These are phyloP conservation scores for Aphidius ervi DNA, from an alignment of 1,140 invertebrate genomes.

Conservation along the genomic window DNA sequence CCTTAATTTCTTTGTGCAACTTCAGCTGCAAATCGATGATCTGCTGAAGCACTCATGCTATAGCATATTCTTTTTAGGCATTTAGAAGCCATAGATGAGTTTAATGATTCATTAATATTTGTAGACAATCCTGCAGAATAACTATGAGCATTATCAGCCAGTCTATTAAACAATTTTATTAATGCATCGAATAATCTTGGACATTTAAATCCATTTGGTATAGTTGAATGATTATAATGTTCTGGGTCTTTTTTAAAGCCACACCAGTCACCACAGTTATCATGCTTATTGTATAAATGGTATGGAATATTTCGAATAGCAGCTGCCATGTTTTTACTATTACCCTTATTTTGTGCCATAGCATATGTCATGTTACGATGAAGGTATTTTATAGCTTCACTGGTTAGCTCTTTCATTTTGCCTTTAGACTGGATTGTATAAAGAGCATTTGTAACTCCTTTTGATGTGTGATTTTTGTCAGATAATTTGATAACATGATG, in stretches of 20 bases:
- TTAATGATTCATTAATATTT: conserved; percentile 17
- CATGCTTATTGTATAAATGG: conserved; percentile 10
- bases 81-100: conserved; percentile 13
- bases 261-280: conserved; percentile 2
- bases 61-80: conserved; percentile 12
- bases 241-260: conserved; percentile 3
- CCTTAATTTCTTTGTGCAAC: conserved; percentile 15
- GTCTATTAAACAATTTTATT: conserved; percentile 8
- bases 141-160: conserved; percentile 9
- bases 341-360: conserved; percentile 10
- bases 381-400: conserved; percentile 7
- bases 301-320: background rate
- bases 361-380: conserved; percentile 1
- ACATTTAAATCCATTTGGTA: conserved; percentile 10
- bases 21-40: conserved; percentile 16
- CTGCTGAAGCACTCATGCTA: conserved; percentile 10
- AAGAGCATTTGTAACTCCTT: conserved; percentile 4
- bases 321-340: background rate
- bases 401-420: background rate
- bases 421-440: background rate
- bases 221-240: conserved; percentile 8
- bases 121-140: conserved; percentile 13
- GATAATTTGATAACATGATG: conserved; percentile 4
- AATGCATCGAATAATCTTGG: conserved; percentile 3
- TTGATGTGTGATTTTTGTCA: conserved; percentile 7